A percentile compares a stretch with the other conserved stretches of the same genome.
Evolutionary conservation across 2,113 vertebrate genomes (phyloP).

Genomic region (Anarhynchus alexandrinus): DNA sequence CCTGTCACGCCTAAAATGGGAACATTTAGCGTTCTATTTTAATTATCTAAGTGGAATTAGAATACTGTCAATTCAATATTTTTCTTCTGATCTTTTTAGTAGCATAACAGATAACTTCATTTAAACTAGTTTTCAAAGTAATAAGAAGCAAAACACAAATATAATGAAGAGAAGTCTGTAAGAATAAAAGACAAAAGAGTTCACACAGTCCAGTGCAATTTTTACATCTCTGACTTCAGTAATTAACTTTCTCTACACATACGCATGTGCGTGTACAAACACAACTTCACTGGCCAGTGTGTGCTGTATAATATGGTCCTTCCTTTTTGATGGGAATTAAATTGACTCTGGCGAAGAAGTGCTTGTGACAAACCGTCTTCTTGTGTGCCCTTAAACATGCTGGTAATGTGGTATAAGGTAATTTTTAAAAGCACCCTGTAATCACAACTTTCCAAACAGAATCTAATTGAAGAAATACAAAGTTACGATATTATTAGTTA

Average conservation of each 20-base stretch:
- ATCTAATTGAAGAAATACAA: not conserved
- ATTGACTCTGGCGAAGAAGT: not conserved
- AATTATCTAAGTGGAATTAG: not conserved
- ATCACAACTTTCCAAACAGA: not conserved
- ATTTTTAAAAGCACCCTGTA: not conserved
- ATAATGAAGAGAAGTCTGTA: not conserved
- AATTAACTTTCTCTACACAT: not conserved
- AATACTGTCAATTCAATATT: not conserved
- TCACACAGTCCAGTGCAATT: not conserved
- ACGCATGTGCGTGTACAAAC: fast-evolving
- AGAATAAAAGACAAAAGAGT: not conserved
- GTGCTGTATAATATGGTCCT: not conserved
- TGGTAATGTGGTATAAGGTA: not conserved
- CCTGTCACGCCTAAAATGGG: not conserved
- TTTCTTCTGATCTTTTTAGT: not conserved
- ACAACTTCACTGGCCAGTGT: not conserved
- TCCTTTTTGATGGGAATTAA: not conserved
- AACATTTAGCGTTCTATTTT: not conserved
- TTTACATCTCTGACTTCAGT: not conserved
- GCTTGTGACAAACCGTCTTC: not conserved
- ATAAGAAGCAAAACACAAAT: not conserved
- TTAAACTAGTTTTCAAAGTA: not conserved
- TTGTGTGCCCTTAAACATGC: not conserved
- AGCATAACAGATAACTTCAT: not conserved
- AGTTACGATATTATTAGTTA: not conserved